phyloP scores from a whole-genome alignment of 2,797 vertebrate species.

The Acanthurus leucopareius region DNA sequence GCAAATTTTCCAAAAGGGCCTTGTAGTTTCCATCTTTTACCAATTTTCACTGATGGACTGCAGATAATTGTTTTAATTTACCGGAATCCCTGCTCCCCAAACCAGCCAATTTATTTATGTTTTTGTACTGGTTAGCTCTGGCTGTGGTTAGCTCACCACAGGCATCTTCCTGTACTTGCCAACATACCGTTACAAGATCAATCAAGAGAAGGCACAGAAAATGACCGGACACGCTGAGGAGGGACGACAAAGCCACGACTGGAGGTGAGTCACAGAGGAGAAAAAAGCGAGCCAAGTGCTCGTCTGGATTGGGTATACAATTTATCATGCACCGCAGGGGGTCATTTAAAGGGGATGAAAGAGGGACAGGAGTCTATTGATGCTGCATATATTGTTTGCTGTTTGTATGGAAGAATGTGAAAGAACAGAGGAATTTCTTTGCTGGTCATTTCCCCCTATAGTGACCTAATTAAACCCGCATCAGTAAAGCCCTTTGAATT shows the following conservation, averaged over 20 bases:
- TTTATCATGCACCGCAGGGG: constrained; percentile 51
- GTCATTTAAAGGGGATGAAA: constrained; percentile 37
- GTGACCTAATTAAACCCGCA: not conserved
- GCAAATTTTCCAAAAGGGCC: constrained; percentile 55
- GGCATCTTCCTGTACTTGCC: constrained; percentile 63
- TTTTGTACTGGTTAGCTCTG: constrained; percentile 68
- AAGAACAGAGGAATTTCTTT: constrained; percentile 5
- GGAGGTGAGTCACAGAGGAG: constrained; percentile 72
- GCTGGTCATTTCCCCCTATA: not conserved
- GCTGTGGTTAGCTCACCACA: constrained; percentile 70
- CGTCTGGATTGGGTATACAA: constrained; percentile 48
- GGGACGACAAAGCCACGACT: constrained; percentile 61
- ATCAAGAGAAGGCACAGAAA: constrained; percentile 45
- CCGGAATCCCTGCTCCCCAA: constrained; percentile 52
- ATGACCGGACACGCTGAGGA: constrained; percentile 55
- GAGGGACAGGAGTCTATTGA: constrained; percentile 26
- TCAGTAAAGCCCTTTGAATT: not conserved
- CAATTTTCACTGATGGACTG: constrained; percentile 67
- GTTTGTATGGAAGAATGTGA: constrained; percentile 33
- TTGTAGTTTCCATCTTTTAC: constrained; percentile 74
- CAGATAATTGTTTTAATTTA: constrained; percentile 65
- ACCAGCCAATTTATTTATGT: constrained; percentile 55
- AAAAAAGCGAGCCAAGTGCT: constrained; percentile 26
- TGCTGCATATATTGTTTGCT: constrained; percentile 9
- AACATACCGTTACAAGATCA: constrained; percentile 65